Conservation (phyloP, 2,888 invertebrate genomes). For the Tenthredo distinguenda region DNA sequence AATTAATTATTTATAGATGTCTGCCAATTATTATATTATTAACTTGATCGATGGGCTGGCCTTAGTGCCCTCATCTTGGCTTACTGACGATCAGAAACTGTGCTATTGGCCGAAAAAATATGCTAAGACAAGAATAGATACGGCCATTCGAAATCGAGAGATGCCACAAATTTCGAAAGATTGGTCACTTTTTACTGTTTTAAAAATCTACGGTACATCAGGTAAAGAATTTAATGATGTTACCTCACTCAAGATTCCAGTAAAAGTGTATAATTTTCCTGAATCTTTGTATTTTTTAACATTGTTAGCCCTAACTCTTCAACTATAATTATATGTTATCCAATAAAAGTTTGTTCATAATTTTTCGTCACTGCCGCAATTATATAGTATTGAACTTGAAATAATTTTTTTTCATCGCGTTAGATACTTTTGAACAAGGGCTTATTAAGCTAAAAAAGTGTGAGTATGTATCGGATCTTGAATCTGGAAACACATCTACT, state of each 20-base stretch:
- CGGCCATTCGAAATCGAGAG: neutral
- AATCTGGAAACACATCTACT: neutral
- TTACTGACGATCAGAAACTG: neutral
- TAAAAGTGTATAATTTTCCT: neutral
- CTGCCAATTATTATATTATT: neutral
- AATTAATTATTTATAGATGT: neutral
- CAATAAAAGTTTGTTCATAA: neutral
- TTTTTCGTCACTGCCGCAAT: neutral
- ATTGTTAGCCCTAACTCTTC: neutral
- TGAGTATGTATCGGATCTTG: neutral
- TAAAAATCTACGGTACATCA: neutral
- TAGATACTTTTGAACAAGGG: neutral
- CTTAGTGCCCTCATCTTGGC: neutral
- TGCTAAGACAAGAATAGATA: neutral
- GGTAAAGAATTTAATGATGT: neutral
- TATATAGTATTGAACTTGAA: neutral
- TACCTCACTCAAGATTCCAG: neutral
- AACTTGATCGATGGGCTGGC: neutral
- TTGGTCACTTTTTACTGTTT: neutral
- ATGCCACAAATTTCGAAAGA: neutral
- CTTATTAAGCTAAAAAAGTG: neutral
- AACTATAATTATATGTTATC: neutral
- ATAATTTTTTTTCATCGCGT: neutral
- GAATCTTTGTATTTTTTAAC: neutral
- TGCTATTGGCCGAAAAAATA: neutral